Base-by-base conservation (phyloP, 2,113 vertebrate species). In the Xenopus laevis region DNA sequence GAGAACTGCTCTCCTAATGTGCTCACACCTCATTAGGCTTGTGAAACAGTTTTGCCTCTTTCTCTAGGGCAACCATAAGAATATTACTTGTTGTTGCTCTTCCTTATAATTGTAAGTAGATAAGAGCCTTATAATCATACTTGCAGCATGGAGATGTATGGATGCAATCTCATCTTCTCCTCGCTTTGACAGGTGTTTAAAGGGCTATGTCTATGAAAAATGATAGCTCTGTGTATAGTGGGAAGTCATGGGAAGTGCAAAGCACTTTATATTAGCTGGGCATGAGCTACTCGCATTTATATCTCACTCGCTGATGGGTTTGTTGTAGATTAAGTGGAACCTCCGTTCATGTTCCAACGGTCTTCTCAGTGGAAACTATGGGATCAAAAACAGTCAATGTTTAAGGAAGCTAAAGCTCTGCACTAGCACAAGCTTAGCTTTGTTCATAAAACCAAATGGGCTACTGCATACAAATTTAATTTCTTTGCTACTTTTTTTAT, bases 11-110 rank as follows among this genome's bases (percentile, higher is more conserved):
- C 30, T 70, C 77, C 83, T 84, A 77, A 77, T 77, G 60, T 59
- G 69, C 69, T 65, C 81, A 81, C 33, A 86, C 82, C 77, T 81
- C 80, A 72, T 83, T 83, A 82, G 79, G 79, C 16, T 78, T 81
- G 78, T 82, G 88, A 80, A 81, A 84, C 85, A 84, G 82, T 80
- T 81, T 84, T 81, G 79, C 82, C 80, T 79, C 71, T 82, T 86
- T 85, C 83, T 87, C 78, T 76, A 53, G 82, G 78, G 79, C 58
- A 78, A 72, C 69, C 80, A 68, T 61, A 84, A 78, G 77, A 87
- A 86, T 69, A 79, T 60, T 82, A 78, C 71, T 79, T 65, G 66
- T 40, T 4, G 71, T 40, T 71, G 58, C 71, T 75, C 71, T 47
- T 46, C 16, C 63, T 77, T 73, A n/a, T 61, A 81, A 82, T 74